phyloP scores from a whole-genome alignment of 2,797 vertebrate genomes.

The Clamator glandarius region DNA sequence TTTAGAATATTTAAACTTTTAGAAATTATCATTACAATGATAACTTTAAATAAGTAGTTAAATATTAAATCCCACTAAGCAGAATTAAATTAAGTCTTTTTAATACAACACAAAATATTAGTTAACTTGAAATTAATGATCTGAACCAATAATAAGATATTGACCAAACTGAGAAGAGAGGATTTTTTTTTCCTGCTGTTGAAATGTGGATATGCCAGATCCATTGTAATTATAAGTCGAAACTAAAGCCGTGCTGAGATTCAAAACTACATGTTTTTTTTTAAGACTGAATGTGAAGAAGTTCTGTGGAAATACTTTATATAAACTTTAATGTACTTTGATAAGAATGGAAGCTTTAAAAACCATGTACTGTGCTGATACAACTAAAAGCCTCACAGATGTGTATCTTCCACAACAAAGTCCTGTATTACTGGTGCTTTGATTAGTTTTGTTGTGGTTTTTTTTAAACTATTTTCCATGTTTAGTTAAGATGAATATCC shows the following conservation, averaged over 20 bases:
- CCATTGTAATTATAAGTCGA: neutral
- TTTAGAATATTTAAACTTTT: neutral
- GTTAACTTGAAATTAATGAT: neutral
- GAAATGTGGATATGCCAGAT: neutral
- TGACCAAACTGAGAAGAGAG: neutral
- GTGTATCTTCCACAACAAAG: neutral
- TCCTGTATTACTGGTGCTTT: neutral
- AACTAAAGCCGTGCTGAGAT: neutral
- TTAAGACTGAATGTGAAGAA: neutral
- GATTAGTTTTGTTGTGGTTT: conserved; percentile 68
- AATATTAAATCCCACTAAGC: neutral
- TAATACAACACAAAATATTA: neutral
- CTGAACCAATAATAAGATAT: neutral
- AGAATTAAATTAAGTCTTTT: neutral
- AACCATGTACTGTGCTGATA: neutral
- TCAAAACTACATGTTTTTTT: fast-evolving
- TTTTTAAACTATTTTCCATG: conserved; percentile 82
- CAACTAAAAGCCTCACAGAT: neutral
- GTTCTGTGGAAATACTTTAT: neutral
- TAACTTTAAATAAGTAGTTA: neutral
- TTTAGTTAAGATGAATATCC: conserved; percentile 88
- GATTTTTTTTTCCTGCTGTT: neutral
- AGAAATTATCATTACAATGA: neutral
- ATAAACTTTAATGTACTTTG: neutral
- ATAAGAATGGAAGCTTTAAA: neutral